phyloP scores from a whole-genome alignment of 2,113 vertebrate genomes.

The Chiloscyllium plagiosum region DNA sequence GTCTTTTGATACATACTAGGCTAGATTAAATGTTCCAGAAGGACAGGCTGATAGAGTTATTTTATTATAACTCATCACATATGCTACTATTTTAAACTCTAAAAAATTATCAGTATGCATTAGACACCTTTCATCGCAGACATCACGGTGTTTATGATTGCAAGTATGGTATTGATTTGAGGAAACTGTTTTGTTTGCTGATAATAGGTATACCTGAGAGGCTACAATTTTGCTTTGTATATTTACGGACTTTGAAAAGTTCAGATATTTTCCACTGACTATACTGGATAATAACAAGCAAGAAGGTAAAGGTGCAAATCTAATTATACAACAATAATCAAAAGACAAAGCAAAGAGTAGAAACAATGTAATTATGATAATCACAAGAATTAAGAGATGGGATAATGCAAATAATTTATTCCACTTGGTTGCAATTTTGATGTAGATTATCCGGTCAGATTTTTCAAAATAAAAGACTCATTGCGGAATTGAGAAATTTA shows the following conservation, averaged over 20 bases:
- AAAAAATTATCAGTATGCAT: too few species aligned
- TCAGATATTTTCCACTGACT: background rate
- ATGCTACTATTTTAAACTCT: too few species aligned
- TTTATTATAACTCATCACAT: too few species aligned
- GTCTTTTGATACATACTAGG: too few species aligned
- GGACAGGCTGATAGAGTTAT: too few species aligned
- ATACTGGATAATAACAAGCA: background rate
- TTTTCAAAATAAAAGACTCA: background rate
- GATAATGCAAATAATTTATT: slow-evolving; percentile 1
- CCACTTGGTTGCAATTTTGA: slow-evolving; percentile 10
- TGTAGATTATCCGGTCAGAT: background rate
- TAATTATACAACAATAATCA: background rate
- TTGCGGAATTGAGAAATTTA: background rate
- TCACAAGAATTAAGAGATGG: background rate
- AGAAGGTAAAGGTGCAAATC: background rate
- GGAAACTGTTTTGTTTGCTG: background rate
- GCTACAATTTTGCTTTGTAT: background rate
- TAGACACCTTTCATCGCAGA: too few species aligned
- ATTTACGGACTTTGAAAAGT: background rate
- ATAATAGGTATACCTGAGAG: background rate
- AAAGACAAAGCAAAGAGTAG: background rate
- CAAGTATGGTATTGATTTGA: background rate
- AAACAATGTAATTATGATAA: background rate
- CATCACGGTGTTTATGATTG: background rate
- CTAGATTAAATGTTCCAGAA: too few species aligned